Percentiles rank a stretch among this genome's conserved stretches.
Conservation (phyloP, 1,140 invertebrate genomes). For the Bilobella aurantiaca region DNA sequence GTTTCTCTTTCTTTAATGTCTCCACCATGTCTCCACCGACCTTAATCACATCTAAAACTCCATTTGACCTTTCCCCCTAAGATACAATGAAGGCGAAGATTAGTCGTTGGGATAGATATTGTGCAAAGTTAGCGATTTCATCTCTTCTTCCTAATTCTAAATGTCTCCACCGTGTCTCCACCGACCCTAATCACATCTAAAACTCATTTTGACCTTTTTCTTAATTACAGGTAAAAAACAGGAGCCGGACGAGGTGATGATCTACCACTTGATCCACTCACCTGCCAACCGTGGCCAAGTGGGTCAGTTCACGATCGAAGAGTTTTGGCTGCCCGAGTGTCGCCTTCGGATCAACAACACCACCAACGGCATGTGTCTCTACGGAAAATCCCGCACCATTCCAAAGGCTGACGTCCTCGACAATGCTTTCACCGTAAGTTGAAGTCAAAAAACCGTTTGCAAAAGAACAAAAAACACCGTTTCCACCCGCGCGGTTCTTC, state of each 20-base stretch:
- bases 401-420: conserved; percentile 30
- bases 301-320: conserved; percentile 41
- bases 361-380: conserved; percentile 47
- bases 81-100: too few species aligned
- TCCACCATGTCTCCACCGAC: too few species aligned
- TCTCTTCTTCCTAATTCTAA: too few species aligned
- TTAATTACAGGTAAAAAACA: conserved; percentile 13
- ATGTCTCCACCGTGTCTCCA: background rate
- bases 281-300: conserved; percentile 31
- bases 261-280: conserved; percentile 35
- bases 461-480: background rate
- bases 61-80: too few species aligned
- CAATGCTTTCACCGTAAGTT: conserved; percentile 33
- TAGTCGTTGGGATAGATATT: too few species aligned
- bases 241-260: conserved; percentile 32
- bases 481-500: too few species aligned
- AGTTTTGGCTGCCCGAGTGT: conserved; percentile 55
- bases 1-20: too few species aligned
- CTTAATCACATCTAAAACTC: too few species aligned
- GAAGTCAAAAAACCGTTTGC: background rate
- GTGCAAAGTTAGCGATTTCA: too few species aligned
- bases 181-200: background rate
- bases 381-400: conserved; percentile 15
- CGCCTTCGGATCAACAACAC: conserved; percentile 58
- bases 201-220: background rate